Base-by-base conservation (phyloP, 2,797 vertebrate species). In the Pteropus rufus region DNA sequence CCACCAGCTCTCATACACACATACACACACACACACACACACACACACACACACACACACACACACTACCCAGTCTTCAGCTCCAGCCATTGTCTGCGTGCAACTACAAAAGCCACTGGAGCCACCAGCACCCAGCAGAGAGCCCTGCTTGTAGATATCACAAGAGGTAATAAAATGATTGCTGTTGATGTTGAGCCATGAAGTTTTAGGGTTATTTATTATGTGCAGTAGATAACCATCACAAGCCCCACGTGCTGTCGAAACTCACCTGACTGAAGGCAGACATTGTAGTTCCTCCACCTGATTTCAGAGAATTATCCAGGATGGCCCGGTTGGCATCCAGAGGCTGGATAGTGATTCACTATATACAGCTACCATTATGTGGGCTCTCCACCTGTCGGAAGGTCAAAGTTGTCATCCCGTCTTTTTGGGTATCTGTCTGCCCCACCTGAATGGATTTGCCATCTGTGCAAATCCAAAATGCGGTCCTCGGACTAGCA, bases 221-320 rank as follows among this genome's bases (percentile, higher is more conserved):
- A 24, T 0, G 12, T 5, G 80, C 7, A 83, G 12, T 34, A n/a
- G 9, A 8, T 31, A 60, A 36, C 23, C 52, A 23, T 31, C 44
- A 15, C 1, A 60, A 49, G 19, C 11, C 36, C 26, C 41, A 9
- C 8, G 23, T 31, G 19, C 9, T 34, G 14, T 6, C 8, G 12
- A 44, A 69, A 36, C 90, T 85, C 76, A 98, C 97, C 97, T 98
- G 95, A 6, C 97, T 97, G 95, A 6, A 49, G 64, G 83, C 81
- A 98, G 0, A 23, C 4, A 10, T 67, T 4, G 1, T 95, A 64
- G 29, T 96, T 98, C 95, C 93, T 94, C 10, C 36, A 79, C 0
- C 84, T 82, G 31, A 93, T 16, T 1, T 67, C 89, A 1, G 36
- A 80, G 41, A 96, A 98, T 12, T 85, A 5, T 84, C 62, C 5